These are phyloP conservation scores for Rhodeus uyekii DNA, from an alignment of 2,797 vertebrate genomes.

Conservation along the genomic window DNA sequence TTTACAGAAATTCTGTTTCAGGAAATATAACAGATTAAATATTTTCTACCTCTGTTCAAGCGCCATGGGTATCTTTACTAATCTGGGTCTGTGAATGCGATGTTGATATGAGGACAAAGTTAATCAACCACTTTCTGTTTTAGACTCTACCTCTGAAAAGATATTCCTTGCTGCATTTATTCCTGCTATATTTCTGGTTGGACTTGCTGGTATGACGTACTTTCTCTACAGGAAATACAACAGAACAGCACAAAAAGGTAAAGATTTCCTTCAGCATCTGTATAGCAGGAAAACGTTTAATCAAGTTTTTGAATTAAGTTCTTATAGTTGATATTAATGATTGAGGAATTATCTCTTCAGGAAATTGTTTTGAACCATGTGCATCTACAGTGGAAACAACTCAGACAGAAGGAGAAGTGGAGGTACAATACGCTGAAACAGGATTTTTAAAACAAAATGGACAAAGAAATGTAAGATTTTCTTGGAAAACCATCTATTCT, in stretches of 20 bases:
- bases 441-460: not conserved
- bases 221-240: not conserved
- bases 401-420: not conserved
- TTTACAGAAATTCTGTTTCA: no score
- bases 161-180: not conserved
- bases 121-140: accelerated
- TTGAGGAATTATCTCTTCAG: not conserved
- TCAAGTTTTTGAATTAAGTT: not conserved
- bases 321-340: not conserved
- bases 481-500: not conserved
- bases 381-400: not conserved
- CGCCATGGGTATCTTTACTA: accelerated
- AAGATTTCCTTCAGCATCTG: accelerated
- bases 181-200: not conserved
- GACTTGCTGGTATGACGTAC: not conserved
- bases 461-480: not conserved
- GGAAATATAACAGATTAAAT: no score
- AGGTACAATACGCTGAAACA: constrained; percentile 3
- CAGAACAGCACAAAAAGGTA: not conserved
- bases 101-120: not conserved
- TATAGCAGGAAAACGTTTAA: not conserved
- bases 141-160: accelerated
- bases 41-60: no score
- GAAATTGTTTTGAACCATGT: not conserved
- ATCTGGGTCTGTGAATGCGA: not conserved